These are phyloP conservation scores for Tragulus kanchil DNA, from an alignment of 2,113 vertebrate genomes.

Conservation along the genomic window DNA sequence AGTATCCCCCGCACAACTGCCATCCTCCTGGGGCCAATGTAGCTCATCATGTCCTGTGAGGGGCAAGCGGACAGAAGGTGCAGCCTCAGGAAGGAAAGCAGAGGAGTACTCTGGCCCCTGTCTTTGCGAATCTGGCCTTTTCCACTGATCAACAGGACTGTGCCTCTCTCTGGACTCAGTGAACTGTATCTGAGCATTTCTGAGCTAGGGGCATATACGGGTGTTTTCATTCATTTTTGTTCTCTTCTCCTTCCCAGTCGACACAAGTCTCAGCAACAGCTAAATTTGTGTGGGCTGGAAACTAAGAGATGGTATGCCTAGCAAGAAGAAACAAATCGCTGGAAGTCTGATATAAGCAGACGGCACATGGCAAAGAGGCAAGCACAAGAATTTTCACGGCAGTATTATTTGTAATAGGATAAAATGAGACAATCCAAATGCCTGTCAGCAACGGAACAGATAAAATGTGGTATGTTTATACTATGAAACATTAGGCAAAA, in stretches of 20 bases:
- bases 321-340: background rate
- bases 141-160: background rate
- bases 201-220: background rate
- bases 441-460: background rate
- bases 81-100: background rate
- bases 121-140: slow-evolving; percentile 11
- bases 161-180: background rate
- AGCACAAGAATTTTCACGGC: background rate
- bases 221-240: background rate
- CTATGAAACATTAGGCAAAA: slow-evolving; percentile 3
- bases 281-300: background rate
- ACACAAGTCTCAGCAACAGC: background rate
- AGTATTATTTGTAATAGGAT: background rate
- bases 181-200: background rate
- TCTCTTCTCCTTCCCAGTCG: background rate
- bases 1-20: slow-evolving; percentile 86
- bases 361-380: background rate
- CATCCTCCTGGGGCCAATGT: slow-evolving; percentile 92
- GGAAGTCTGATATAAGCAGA: background rate
- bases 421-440: slow-evolving; percentile 1
- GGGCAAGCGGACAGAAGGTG: background rate
- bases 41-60: slow-evolving; percentile 89
- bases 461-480: background rate
- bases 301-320: background rate
- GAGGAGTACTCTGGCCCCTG: background rate